A percentile compares a stretch with the other conserved stretches of the same genome.
Evolutionary conservation across 2,797 vertebrate genomes (phyloP).

Genomic region (Carcharodon carcharias): DNA sequence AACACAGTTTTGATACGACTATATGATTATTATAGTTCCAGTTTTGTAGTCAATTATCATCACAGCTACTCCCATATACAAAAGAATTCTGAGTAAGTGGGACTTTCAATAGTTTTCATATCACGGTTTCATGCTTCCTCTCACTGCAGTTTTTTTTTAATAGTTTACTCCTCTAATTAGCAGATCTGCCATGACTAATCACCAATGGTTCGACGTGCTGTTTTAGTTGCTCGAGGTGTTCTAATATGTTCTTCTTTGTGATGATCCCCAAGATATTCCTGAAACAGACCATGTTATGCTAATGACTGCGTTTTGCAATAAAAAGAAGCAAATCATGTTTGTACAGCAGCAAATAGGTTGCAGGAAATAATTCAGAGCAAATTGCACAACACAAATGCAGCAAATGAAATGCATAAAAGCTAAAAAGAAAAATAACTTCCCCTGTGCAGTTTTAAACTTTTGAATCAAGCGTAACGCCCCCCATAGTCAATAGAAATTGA

Average conservation of each 20-base stretch:
- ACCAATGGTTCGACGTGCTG: constrained; percentile 91
- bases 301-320: constrained; percentile 75
- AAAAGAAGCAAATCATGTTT: constrained; percentile 46
- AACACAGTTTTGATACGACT: not conserved
- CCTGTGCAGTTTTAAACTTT: not conserved
- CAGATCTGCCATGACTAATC: constrained; percentile 84
- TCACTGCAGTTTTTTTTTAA: constrained; percentile 63
- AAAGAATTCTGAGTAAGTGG: constrained; percentile 3
- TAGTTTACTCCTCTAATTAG: constrained; percentile 57
- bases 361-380: constrained; percentile 30
- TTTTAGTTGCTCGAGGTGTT: constrained; percentile 99
- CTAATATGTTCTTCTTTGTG: constrained; percentile 99
- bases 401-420: constrained; percentile 20
- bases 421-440: not conserved
- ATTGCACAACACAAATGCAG: constrained; percentile 15
- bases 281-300: constrained; percentile 95
- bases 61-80: not conserved
- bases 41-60: not conserved
- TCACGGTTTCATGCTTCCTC: constrained; percentile 81
- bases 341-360: constrained; percentile 45
- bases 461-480: not conserved
- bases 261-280: constrained; percentile 99
- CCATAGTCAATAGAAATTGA: not conserved
- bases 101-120: not conserved
- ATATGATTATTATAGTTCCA: not conserved